Evolutionary conservation across 1,140 invertebrate species (phyloP).

Genomic region (Zeugodacus cucurbitae): DNA sequence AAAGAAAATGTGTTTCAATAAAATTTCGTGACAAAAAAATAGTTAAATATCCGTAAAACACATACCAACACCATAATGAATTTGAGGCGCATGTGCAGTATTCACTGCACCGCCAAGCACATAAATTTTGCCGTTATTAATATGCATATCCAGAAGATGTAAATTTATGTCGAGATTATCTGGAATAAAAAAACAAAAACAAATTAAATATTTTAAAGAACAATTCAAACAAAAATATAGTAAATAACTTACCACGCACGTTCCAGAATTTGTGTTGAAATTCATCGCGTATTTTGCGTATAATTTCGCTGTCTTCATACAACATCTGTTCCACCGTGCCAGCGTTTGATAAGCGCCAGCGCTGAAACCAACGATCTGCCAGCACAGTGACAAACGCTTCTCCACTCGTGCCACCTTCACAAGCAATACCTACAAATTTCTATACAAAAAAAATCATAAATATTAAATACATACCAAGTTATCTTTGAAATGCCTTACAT

Average conservation of each 20-base stretch:
- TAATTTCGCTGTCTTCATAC: conserved; percentile 58
- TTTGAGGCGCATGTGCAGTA: conserved; percentile 71
- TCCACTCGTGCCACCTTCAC: conserved; percentile 51
- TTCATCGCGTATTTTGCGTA: conserved; percentile 58
- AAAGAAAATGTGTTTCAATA: neutral
- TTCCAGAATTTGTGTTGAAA: conserved; percentile 62
- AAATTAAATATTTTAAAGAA: neutral
- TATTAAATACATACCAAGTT: neutral
- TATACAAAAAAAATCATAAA: neutral
- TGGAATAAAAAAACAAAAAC: conserved; percentile 37
- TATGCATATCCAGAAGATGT: conserved; percentile 80
- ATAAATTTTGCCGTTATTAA: conserved; percentile 74
- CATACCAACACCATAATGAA: conserved; percentile 77
- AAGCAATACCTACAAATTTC: conserved; percentile 58
- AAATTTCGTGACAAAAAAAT: neutral
- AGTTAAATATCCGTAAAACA: neutral
- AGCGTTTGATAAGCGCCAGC: conserved; percentile 58
- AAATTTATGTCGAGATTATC: conserved; percentile 65
- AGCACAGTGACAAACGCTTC: conserved; percentile 53
- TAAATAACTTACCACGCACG: conserved; percentile 46
- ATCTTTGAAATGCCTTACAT: conserved; percentile 70
- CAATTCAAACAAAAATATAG: neutral
- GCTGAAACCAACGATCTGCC: conserved; percentile 59
- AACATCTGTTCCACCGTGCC: conserved; percentile 58
- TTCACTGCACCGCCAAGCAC: conserved; percentile 80